Percentiles rank a stretch among this genome's conserved stretches.
These are phyloP conservation scores for Chelonoidis abingdonii DNA, from an alignment of 2,113 vertebrate genomes.

Conservation along the genomic window DNA sequence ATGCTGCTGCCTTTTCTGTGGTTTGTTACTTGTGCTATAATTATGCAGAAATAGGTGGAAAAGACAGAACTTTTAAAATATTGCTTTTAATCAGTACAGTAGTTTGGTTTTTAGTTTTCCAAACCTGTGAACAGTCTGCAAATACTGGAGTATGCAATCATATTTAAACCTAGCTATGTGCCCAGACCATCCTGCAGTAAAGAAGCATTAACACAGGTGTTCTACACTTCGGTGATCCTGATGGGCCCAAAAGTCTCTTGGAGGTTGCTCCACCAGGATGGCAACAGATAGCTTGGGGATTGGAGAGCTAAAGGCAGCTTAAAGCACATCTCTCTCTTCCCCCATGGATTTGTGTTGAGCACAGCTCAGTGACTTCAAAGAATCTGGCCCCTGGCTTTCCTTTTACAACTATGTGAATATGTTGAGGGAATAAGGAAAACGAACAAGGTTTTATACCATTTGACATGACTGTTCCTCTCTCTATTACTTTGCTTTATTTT, in stretches of 20 bases:
- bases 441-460: not conserved
- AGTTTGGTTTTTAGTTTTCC: not conserved
- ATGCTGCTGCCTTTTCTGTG: not conserved
- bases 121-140: rapidly evolving
- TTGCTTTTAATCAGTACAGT: not conserved
- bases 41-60: rapidly evolving
- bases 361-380: not conserved
- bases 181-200: not conserved
- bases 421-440: not conserved
- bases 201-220: not conserved
- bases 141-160: not conserved
- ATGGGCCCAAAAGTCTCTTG: not conserved
- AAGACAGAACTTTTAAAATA: rapidly evolving
- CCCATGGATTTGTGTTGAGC: not conserved
- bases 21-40: not conserved
- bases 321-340: not conserved
- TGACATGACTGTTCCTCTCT: not conserved
- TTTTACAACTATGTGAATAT: not conserved
- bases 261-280: not conserved
- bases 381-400: not conserved
- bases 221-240: not conserved
- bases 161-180: not conserved
- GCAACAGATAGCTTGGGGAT: not conserved
- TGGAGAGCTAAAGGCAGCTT: not conserved
- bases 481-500: not conserved